These are phyloP conservation scores for Chloroclystis v-ata DNA, from an alignment of 2,888 invertebrate genomes.

Conservation along the genomic window DNA sequence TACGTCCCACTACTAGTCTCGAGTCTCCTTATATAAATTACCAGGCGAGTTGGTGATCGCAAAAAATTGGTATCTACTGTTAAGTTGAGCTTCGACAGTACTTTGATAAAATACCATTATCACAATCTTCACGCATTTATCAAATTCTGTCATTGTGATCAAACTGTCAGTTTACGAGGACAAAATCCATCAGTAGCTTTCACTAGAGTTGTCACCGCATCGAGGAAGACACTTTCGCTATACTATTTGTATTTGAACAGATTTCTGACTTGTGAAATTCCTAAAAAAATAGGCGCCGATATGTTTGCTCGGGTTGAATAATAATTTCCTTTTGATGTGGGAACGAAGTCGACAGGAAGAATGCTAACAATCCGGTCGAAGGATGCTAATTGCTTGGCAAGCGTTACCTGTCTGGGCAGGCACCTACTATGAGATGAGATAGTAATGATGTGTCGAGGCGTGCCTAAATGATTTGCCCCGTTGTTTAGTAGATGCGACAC, in stretches of 20 bases:
- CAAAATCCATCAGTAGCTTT: slow-evolving; percentile 27
- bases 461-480: slow-evolving; percentile 5
- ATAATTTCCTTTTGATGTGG: slow-evolving; percentile 45
- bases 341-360: slow-evolving; percentile 55
- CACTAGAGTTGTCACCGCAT: slow-evolving; percentile 27
- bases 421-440: slow-evolving; percentile 38
- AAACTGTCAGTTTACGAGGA: slow-evolving; percentile 16
- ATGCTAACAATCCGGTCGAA: slow-evolving; percentile 59
- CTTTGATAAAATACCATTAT: too few relatives aligned
- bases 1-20: too few relatives aligned
- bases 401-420: slow-evolving; percentile 43
- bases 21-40: too few relatives aligned
- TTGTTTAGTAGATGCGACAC: neutral
- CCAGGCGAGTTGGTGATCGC: too few relatives aligned
- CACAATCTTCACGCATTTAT: neutral
- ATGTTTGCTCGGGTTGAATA: slow-evolving; percentile 22
- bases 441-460: slow-evolving; percentile 1
- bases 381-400: slow-evolving; percentile 61
- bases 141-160: slow-evolving; percentile 2
- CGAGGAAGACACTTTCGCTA: slow-evolving; percentile 27
- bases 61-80: too few relatives aligned
- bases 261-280: slow-evolving; percentile 29
- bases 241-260: slow-evolving; percentile 15
- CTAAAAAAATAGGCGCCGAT: slow-evolving; percentile 25
- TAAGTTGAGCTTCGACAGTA: too few relatives aligned